Evolutionary conservation across 2,797 vertebrate genomes (phyloP).

Genomic region (Gymnoscopelus braueri): DNA sequence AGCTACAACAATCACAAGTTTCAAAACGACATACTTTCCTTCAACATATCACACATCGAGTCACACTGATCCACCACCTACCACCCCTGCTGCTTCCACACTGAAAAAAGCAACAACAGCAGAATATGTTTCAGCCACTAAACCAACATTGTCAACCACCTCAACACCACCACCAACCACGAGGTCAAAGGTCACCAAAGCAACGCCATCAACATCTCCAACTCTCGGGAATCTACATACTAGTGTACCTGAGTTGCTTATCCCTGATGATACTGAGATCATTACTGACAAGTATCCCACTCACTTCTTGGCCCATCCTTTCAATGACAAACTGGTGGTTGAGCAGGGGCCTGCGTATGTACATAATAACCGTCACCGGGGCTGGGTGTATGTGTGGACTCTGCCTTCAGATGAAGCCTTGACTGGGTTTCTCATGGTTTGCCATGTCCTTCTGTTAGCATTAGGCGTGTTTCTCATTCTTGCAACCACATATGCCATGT

Average conservation of each 20-base stretch:
- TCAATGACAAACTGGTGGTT: conserved; percentile 65
- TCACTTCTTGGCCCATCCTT: conserved; percentile 16
- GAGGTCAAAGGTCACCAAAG: not conserved
- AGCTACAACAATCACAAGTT: not conserved
- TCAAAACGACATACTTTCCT: not conserved
- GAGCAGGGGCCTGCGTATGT: conserved; percentile 70
- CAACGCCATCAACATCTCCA: not conserved
- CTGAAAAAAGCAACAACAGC: no score
- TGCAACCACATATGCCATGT: conserved; percentile 56
- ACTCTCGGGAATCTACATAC: not conserved
- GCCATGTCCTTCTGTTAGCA: conserved; percentile 68
- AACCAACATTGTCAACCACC: not conserved
- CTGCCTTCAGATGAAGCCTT: conserved; percentile 57
- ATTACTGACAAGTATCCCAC: not conserved
- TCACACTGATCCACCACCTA: not conserved
- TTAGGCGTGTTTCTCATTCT: conserved; percentile 66
- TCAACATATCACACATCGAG: not conserved
- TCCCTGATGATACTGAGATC: not conserved
- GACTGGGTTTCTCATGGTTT: conserved; percentile 61
- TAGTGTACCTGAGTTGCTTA: not conserved
- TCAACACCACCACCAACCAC: not conserved
- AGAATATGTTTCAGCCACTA: not conserved
- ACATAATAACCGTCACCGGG: conserved; percentile 70
- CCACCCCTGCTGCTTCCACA: not conserved
- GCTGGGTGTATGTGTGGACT: conserved; percentile 80